A percentile compares a stretch with the other conserved stretches of the same genome.
phyloP scores from a whole-genome alignment of 1,140 invertebrate species.

The Homalodisca vitripennis region DNA sequence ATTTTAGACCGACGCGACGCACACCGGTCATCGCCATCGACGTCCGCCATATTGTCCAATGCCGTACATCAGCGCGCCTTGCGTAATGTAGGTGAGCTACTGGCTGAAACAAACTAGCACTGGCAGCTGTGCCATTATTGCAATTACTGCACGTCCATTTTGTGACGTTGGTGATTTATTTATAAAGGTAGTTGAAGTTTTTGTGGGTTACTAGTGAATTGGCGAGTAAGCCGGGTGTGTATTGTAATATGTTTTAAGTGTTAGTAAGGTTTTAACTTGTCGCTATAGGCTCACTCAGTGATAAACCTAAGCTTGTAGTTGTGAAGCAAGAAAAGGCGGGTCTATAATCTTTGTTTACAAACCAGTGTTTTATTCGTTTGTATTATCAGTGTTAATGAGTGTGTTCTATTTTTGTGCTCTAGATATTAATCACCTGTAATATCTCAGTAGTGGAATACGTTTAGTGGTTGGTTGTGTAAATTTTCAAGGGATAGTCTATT shows the following conservation, averaged over 20 bases:
- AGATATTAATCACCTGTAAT: neutral
- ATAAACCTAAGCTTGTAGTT: neutral
- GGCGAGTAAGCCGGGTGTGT: neutral
- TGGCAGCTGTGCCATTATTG: neutral
- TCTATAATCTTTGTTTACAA: constrained; percentile 5
- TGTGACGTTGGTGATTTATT: constrained; percentile 26
- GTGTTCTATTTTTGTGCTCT: neutral
- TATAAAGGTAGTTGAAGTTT: constrained; percentile 25
- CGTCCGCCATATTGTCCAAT: neutral
- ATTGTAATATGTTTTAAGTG: neutral
- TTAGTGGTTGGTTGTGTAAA: neutral
- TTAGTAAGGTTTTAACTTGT: neutral
- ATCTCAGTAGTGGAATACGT: neutral
- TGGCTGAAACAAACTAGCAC: neutral
- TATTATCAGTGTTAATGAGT: neutral
- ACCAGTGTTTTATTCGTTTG: neutral
- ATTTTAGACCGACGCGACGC: neutral
- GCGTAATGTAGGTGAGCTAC: neutral
- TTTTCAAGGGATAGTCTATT: neutral
- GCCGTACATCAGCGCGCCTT: neutral
- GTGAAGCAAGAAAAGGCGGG: constrained; percentile 14
- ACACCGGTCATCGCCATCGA: neutral
- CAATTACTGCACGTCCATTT: constrained; percentile 28
- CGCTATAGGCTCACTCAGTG: neutral
- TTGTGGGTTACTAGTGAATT: neutral